These are phyloP conservation scores for Halocynthia aurantium DNA, from an alignment of 23 tunicate species.

Conservation along the genomic window DNA sequence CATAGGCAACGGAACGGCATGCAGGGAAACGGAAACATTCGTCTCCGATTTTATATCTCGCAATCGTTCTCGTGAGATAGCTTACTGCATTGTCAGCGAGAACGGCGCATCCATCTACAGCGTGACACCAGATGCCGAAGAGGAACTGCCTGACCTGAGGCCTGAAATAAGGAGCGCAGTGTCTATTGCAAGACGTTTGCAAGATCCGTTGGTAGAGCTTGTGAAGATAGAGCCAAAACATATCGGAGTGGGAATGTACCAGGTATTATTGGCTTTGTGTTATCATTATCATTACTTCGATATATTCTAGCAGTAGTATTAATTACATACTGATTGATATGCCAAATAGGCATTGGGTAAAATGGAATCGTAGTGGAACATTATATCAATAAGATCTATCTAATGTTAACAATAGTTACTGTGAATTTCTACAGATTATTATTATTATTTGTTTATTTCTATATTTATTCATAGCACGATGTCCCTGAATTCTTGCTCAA, in stretches of 20 bases:
- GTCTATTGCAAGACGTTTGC: conserved; percentile 84
- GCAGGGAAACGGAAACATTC: conserved; percentile 68
- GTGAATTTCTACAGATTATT: neutral
- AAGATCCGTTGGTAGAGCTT: conserved; percentile 84
- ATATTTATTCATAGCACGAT: conserved; percentile 57
- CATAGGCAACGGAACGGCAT: conserved; percentile 91
- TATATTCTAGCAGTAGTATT: neutral
- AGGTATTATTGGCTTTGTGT: conserved; percentile 26
- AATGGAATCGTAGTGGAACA: too few relatives aligned
- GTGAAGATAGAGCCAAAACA: conserved; percentile 90
- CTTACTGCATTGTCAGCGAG: conserved; percentile 83
- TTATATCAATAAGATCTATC: too few relatives aligned
- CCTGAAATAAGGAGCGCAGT: conserved; percentile 83
- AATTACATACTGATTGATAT: too few relatives aligned
- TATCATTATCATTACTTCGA: neutral
- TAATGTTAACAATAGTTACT: too few relatives aligned
- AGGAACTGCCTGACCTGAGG: conserved; percentile 68
- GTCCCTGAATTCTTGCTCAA: conserved; percentile 50
- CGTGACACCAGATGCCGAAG: conserved; percentile 60
- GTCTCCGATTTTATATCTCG: conserved; percentile 39
- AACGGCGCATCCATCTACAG: conserved; percentile 90
- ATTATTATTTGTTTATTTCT: neutral
- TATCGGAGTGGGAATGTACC: conserved; percentile 92
- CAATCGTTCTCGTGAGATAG: conserved; percentile 21
- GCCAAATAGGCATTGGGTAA: too few relatives aligned